Evolutionary conservation across 2,888 invertebrate species (phyloP), one percentile per base, ranked within the genome.

Genomic region (Cordilura impudica): DNA sequence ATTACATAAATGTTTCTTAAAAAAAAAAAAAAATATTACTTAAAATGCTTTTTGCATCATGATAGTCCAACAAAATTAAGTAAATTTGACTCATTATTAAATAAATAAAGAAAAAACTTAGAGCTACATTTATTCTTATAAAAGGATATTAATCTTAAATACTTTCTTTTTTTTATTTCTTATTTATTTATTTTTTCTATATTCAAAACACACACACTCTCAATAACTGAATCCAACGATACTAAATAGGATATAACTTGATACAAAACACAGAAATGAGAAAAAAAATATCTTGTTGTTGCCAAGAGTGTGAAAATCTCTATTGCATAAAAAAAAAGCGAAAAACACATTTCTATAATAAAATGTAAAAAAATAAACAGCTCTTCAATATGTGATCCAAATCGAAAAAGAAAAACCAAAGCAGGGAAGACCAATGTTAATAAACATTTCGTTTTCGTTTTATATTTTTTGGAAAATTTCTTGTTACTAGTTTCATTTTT

Each of bases 361-460:
- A 31, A 31, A 31, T 12, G 12, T 4, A 39, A 39, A 35, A n/a
- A 12, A 26, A 4, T 4, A 39, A 39, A 39, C 35, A 39, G 35
- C 35, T 39, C 35, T 39, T 39, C 35, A 39, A 39, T 39, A 39
- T 39, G 35, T 39, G 35, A 39, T n/a, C 35, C 35, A 39, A 39
- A 39, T 47, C 35, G 29, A 49, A 69, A 35, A 51, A 5, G 21
- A 19, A 63, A 39, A 69, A 67, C 39, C 75, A 70, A 76, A 56
- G 54, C 75, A 70, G 75, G 75, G 56, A 76, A 70, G 69, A 69
- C 49, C 61, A 76, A 70, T 56, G 75, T 76, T 76, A 76, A 82
- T 83, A 82, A 80, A 83, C 82, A 83, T 74, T 75, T 56, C 58
- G 58, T 81, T 82, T 75, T 77, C 77, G 78, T 82, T 81, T 73